These are phyloP conservation scores for Tauraco hartlaubi DNA, from an alignment of 2,797 vertebrate species.

Conservation along the genomic window DNA sequence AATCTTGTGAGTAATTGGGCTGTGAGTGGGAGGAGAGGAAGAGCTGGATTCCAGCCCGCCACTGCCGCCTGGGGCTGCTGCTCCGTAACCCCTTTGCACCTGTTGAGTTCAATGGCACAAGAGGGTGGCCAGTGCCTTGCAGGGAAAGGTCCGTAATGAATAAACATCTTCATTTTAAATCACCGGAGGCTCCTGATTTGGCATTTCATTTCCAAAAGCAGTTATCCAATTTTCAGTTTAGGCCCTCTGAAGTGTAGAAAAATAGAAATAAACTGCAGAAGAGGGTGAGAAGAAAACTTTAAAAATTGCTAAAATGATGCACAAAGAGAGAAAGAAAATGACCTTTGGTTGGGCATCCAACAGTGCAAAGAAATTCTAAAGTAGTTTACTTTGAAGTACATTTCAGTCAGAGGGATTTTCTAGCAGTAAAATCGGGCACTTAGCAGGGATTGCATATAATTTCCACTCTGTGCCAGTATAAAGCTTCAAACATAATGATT, in stretches of 20 bases:
- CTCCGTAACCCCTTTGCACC: background rate
- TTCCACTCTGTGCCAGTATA: constrained; percentile 28
- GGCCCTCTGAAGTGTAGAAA: constrained; percentile 27
- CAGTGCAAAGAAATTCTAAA: constrained; percentile 64
- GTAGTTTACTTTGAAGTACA: constrained; percentile 56
- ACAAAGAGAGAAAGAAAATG: constrained; percentile 52
- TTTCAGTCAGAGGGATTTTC: constrained; percentile 65
- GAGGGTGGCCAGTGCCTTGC: background rate
- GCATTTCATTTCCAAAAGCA: background rate
- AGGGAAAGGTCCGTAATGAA: background rate
- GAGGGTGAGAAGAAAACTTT: background rate
- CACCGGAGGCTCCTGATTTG: constrained; percentile 1
- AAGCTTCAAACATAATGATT: constrained; percentile 56
- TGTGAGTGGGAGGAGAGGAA: background rate
- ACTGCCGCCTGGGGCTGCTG: background rate
- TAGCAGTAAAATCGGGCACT: constrained; percentile 72
- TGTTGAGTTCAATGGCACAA: background rate
- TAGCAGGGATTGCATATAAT: constrained; percentile 71
- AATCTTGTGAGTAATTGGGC: constrained; percentile 7
- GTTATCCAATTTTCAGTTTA: constrained; percentile 46
- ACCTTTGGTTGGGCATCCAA: constrained; percentile 68
- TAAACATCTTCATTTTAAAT: constrained; percentile 29
- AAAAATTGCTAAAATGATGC: constrained; percentile 48
- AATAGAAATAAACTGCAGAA: constrained; percentile 24
- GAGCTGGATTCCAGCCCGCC: background rate